Evolutionary conservation across 2,113 vertebrate species (phyloP).

Genomic region (Rhinogobius similis): DNA sequence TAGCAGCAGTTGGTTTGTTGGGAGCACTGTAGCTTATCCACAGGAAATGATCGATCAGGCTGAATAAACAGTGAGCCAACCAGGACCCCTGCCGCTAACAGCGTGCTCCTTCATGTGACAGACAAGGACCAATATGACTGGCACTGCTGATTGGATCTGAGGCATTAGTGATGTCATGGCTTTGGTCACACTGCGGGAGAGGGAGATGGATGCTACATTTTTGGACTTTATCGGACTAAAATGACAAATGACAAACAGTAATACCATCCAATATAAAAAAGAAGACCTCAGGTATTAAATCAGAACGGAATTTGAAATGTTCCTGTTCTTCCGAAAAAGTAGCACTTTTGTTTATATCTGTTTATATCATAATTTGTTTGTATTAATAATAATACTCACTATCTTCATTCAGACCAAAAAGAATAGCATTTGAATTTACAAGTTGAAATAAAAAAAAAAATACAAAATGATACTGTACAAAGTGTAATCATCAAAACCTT

Average conservation of each 20-base stretch:
- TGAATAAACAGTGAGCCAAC: constrained; percentile 68
- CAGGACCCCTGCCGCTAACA: constrained; percentile 52
- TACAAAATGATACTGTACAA: no score
- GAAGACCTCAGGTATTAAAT: no score
- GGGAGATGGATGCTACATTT: neutral
- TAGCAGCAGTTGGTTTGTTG: constrained; percentile 67
- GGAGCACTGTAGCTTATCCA: constrained; percentile 60
- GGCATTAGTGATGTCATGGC: constrained; percentile 47
- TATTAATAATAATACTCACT: no score
- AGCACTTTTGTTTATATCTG: neutral
- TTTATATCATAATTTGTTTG: no score
- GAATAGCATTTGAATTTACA: no score
- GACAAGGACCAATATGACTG: constrained; percentile 55
- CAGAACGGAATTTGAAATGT: no score
- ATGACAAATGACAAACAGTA: neutral
- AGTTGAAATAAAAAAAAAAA: no score
- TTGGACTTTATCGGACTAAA: neutral
- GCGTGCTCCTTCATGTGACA: constrained; percentile 66
- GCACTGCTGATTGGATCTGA: constrained; percentile 56
- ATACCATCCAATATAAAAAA: neutral
- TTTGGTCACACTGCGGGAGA: constrained; percentile 23
- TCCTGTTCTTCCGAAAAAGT: no score
- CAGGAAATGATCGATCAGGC: constrained; percentile 67
- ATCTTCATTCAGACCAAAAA: no score
- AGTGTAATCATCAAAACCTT: no score